Conservation (phyloP, 2,888 invertebrate species). For the Torymus auratus region DNA sequence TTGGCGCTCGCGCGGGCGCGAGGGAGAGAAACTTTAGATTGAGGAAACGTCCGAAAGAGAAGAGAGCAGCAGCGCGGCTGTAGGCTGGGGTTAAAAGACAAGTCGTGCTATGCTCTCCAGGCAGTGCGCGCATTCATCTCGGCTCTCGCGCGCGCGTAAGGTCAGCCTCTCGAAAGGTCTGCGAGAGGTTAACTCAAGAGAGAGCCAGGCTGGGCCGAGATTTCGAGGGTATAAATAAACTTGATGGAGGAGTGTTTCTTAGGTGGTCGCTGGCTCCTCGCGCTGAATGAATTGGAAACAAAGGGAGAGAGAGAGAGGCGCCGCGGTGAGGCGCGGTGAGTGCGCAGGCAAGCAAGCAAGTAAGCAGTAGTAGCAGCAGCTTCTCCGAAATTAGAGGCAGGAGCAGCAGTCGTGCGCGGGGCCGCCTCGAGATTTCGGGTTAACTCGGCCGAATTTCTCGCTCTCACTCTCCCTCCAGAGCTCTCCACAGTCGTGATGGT, state of each 20-base stretch:
- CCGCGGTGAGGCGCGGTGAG: no score
- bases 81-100: constrained; percentile 15
- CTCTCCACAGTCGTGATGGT: no score
- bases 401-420: neutral
- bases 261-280: neutral
- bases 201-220: neutral
- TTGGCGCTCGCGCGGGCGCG: neutral
- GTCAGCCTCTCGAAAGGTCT: neutral
- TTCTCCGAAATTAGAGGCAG: neutral
- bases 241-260: constrained; percentile 19
- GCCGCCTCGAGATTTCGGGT: neutral
- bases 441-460: neutral
- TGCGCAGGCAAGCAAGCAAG: no score
- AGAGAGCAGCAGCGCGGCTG: no score
- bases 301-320: neutral
- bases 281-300: constrained; percentile 6
- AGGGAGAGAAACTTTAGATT: constrained; percentile 28
- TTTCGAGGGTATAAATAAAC: neutral
- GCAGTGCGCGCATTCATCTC: neutral
- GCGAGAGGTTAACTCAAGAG: no score
- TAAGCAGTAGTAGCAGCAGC: neutral
- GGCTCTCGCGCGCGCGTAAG: no score
- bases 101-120: neutral
- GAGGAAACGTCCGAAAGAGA: constrained; percentile 5
- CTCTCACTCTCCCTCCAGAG: neutral